Conservation (phyloP, 2,888 invertebrate species). For the Zygogramma bicolorata region DNA sequence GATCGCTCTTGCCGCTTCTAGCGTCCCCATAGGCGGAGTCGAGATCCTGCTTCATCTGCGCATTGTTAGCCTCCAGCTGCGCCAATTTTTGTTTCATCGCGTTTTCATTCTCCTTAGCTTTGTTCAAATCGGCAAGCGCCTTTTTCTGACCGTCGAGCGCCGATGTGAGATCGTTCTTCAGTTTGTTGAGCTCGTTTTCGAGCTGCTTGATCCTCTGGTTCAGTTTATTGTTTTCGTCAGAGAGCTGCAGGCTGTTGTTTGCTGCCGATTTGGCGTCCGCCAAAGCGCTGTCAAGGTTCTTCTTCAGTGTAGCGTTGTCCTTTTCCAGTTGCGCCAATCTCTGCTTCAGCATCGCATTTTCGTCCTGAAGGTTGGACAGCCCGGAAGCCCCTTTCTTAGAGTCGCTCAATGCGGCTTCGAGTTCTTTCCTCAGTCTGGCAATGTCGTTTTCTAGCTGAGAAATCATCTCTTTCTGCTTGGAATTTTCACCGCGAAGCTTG, state of each 20-base stretch:
- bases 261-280: slow-evolving; percentile 33
- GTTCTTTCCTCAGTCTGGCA: slow-evolving; percentile 38
- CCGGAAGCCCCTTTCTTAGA: slow-evolving; percentile 34
- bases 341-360: slow-evolving; percentile 34
- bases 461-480: slow-evolving; percentile 45
- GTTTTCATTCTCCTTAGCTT: slow-evolving; percentile 22
- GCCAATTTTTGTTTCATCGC: slow-evolving; percentile 24
- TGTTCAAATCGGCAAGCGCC: neutral
- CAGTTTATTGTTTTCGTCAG: slow-evolving; percentile 33
- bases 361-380: slow-evolving; percentile 24
- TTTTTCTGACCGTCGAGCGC: slow-evolving; percentile 24
- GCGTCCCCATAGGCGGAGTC: slow-evolving; percentile 38
- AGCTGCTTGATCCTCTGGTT: slow-evolving; percentile 40
- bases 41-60: slow-evolving; percentile 45
- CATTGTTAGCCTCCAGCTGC: slow-evolving; percentile 37
- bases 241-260: slow-evolving; percentile 5
- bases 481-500: slow-evolving; percentile 45
- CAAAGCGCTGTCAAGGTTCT: slow-evolving; percentile 30
- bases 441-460: slow-evolving; percentile 45
- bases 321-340: slow-evolving; percentile 33
- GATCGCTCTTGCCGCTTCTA: slow-evolving; percentile 27
- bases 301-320: slow-evolving; percentile 41
- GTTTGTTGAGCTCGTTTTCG: slow-evolving; percentile 40
- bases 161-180: slow-evolving; percentile 35
- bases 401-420: slow-evolving; percentile 37